A percentile compares a stretch with the other conserved stretches of the same genome.
phyloP scores from a whole-genome alignment of 2,888 invertebrate genomes.

The Lycophotia porphyrea region DNA sequence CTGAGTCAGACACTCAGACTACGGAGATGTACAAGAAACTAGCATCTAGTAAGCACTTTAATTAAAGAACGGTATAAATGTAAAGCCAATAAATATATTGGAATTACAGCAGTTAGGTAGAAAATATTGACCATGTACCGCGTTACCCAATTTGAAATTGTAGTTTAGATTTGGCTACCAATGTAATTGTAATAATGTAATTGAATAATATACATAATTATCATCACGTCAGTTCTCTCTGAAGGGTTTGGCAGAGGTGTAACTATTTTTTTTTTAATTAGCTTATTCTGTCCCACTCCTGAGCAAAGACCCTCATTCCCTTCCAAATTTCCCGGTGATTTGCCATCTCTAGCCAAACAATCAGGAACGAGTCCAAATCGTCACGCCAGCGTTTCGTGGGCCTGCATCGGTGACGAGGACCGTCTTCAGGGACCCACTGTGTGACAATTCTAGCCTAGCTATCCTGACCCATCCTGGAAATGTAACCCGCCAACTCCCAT shows the following conservation, averaged over 20 bases:
- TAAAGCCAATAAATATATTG: constrained; percentile 41
- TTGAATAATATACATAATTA: neutral
- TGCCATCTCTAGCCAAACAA: no score
- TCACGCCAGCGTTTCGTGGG: no score
- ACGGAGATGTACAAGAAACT: constrained; percentile 40
- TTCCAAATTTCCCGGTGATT: no score
- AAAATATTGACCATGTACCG: neutral
- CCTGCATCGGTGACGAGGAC: no score
- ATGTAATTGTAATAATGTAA: neutral
- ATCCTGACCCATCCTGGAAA: no score
- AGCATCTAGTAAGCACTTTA: constrained; percentile 33
- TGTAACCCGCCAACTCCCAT: no score
- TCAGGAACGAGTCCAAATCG: no score
- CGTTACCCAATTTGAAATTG: constrained; percentile 4
- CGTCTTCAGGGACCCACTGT: no score
- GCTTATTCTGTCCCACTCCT: no score
- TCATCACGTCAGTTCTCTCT: neutral
- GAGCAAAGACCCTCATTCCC: no score
- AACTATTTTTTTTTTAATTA: no score
- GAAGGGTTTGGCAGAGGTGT: neutral
- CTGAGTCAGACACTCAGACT: constrained; percentile 55
- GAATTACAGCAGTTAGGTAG: neutral
- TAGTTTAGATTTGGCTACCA: neutral
- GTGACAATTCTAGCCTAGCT: no score
- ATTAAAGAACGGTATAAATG: constrained; percentile 41